Percentiles rank a stretch among this genome's conserved stretches.
Conservation (phyloP, 1,140 invertebrate species). For the Steinernema feltiae region DNA sequence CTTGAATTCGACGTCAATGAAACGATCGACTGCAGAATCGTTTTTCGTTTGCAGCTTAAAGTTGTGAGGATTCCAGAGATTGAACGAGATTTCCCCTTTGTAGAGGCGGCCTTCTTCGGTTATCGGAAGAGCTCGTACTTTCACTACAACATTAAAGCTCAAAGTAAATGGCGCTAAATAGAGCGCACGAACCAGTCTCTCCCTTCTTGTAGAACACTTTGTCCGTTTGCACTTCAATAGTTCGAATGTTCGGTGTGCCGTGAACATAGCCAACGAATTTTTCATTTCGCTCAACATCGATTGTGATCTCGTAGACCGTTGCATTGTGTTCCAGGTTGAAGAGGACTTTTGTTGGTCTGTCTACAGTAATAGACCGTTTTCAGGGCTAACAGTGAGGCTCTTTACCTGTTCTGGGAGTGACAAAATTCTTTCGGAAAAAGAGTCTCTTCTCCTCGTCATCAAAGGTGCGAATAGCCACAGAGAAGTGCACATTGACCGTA, state of each 20-base stretch:
- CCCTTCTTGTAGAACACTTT: neutral
- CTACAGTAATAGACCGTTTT: neutral
- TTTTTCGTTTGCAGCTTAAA: neutral
- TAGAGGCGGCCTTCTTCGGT: neutral
- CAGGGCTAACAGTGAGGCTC: neutral
- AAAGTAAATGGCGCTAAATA: neutral
- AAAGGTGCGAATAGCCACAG: neutral
- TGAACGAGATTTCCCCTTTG: neutral
- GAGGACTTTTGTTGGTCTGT: neutral
- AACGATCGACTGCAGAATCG: neutral
- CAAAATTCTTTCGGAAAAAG: neutral
- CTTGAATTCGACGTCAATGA: neutral
- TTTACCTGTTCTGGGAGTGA: neutral
- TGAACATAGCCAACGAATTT: neutral
- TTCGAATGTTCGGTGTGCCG: neutral
- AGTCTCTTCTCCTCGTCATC: too few relatives aligned
- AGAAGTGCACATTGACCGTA: neutral
- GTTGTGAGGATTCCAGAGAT: neutral
- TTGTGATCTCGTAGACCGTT: neutral
- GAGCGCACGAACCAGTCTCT: neutral
- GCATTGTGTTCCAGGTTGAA: neutral
- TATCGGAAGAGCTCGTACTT: neutral
- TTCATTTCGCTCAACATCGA: neutral
- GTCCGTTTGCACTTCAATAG: neutral
- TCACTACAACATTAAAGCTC: neutral